phyloP scores from a whole-genome alignment of 2,797 vertebrate genomes.

The Sebastes reedi region DNA sequence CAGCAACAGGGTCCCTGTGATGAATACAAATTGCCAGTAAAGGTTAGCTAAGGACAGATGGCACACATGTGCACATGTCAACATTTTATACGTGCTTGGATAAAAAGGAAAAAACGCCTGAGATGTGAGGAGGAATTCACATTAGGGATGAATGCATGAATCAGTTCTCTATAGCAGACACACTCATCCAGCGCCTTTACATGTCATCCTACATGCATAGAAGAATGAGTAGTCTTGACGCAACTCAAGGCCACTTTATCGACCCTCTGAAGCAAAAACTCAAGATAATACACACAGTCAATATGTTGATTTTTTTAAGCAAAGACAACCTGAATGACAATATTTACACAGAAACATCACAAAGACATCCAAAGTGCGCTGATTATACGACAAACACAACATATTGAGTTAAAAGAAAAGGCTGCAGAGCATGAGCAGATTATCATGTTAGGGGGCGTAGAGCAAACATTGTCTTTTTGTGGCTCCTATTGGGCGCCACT shows the following conservation, averaged over 20 bases:
- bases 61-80: neutral
- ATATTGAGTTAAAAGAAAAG: neutral
- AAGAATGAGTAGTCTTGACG: neutral
- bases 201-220: neutral
- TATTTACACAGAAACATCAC: neutral
- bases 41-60: slow-evolving; percentile 64
- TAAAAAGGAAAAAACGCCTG: neutral
- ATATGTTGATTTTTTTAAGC: neutral
- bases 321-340: neutral
- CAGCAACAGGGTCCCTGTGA: slow-evolving; percentile 38
- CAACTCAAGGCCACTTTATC: neutral
- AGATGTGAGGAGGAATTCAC: slow-evolving; percentile 7
- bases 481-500: neutral
- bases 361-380: neutral
- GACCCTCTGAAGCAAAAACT: neutral
- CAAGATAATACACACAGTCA: neutral
- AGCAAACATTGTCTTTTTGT: neutral
- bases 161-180: no score
- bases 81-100: neutral
- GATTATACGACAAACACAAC: neutral
- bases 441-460: neutral
- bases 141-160: neutral
- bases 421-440: neutral
- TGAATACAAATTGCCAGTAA: slow-evolving; percentile 66
- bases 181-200: neutral